These are phyloP conservation scores for Drosophila setosimentum DNA, from an alignment of 2,888 invertebrate species.

Conservation along the genomic window DNA sequence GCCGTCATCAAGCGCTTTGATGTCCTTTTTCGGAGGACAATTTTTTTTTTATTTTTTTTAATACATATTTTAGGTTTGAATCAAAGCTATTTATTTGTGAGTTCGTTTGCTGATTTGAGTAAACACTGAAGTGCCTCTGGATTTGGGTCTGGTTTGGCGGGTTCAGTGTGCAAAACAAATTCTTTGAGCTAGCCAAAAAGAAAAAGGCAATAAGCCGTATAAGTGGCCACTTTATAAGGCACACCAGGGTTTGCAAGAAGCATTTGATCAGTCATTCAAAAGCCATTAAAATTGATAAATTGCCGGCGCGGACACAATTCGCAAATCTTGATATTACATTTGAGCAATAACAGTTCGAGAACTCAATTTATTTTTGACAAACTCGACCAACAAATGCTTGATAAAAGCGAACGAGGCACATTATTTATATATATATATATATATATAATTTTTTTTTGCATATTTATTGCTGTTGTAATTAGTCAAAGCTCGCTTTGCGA, in stretches of 20 bases:
- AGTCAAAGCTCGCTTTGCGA: slow-evolving; percentile 13
- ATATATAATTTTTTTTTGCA: neutral
- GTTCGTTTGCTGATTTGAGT: slow-evolving; percentile 63
- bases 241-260: slow-evolving; percentile 17
- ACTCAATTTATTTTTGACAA: slow-evolving; percentile 31
- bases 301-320: slow-evolving; percentile 16
- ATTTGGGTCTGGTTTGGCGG: neutral
- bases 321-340: slow-evolving; percentile 35
- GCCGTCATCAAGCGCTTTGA: slow-evolving; percentile 60
- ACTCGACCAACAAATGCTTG: neutral
- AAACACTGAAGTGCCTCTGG: slow-evolving; percentile 44
- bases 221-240: slow-evolving; percentile 69
- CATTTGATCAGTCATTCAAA: slow-evolving; percentile 56
- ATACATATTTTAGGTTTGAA: slow-evolving; percentile 39
- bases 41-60: neutral
- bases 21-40: slow-evolving; percentile 56
- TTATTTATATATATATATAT: neutral
- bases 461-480: slow-evolving; percentile 10
- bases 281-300: slow-evolving; percentile 74
- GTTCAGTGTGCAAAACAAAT: neutral
- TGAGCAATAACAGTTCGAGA: slow-evolving; percentile 24
- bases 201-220: slow-evolving; percentile 74
- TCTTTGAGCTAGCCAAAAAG: slow-evolving; percentile 10
- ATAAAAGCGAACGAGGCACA: neutral
- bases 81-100: slow-evolving; percentile 73